Base-by-base conservation (phyloP, 2,888 invertebrate genomes). In the Eupsilia transversa region DNA sequence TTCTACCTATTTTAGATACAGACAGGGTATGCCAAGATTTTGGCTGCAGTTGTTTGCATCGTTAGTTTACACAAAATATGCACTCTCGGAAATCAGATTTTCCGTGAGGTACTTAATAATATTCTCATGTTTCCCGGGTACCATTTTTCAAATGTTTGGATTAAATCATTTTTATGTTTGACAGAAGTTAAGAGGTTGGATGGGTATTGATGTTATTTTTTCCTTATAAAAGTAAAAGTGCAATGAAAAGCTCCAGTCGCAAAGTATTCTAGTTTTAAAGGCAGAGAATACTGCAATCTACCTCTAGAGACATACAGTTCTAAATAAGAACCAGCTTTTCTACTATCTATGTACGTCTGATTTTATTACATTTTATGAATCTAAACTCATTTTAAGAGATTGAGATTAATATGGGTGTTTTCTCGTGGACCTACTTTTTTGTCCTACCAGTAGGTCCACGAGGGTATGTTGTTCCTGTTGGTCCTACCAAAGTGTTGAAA, bases 11-110 rank as follows among this genome's bases (percentile, higher is more conserved):
- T 67, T 60, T 35, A 64, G 43, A 74, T 71, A 61, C 64, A 46
- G 59, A 52, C 33, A 35, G 52, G 38, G 43, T 60, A 43, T 74
- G 80, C 80, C 84, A 84, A 81, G 74, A 70, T 80, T 79, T 74
- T 80, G 67, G n/a, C 52, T 38, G 27, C 54, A 63, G 57, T 79
- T 79, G 52, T 35, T 52, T 20, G 70, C 54, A 2, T 74, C 63
- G 56, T 79, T 64, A 52, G 12, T 35, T 67, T n/a, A 74, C 43
- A 80, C 80, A 68, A 84, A 38, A 38, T 1, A 68, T 80, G 57
- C 66, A 70, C 43, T 83, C 68, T 69, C 46, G 38, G 59, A 72
- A 79, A 83, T 83, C 64, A 60, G 43, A 83, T 79, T 63, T 70
- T 20, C 49, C 33, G 20, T 9, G 46, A 54, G 0, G 54, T 56